Percentiles rank a stretch among this genome's conserved stretches.
Evolutionary conservation across 2,113 vertebrate genomes (phyloP).

Genomic region (Mugil cephalus): DNA sequence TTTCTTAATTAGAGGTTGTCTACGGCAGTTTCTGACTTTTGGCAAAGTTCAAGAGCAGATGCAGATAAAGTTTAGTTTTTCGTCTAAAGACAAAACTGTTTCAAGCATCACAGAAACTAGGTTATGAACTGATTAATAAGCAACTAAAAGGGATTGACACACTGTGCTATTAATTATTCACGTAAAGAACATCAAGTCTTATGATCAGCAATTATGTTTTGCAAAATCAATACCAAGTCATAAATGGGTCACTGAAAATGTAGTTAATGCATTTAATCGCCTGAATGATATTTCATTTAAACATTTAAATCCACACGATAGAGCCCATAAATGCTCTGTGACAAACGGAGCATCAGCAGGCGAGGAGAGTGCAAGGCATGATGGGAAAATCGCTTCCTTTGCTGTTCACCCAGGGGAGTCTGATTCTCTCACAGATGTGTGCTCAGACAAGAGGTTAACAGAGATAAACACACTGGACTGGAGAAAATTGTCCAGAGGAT

Average conservation of each 20-base stretch:
- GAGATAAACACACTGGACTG: constrained; percentile 18
- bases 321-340: neutral
- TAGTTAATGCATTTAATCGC: neutral
- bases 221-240: neutral
- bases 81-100: neutral
- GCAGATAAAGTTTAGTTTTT: too few relatives aligned
- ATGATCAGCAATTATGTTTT: constrained; percentile 19
- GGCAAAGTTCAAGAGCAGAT: neutral
- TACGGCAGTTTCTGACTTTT: neutral
- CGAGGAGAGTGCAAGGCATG: constrained; percentile 8
- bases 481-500: neutral
- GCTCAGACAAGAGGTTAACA: constrained; percentile 32
- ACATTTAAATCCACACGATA: neutral
- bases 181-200: neutral
- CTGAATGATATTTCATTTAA: neutral
- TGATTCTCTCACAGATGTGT: constrained; percentile 15
- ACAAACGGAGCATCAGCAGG: neutral
- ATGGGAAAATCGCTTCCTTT: neutral
- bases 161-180: neutral
- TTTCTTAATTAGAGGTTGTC: constrained; percentile 26
- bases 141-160: neutral
- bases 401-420: constrained; percentile 1
- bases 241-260: neutral
- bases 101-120: neutral
- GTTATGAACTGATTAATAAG: constrained; percentile 2